These are phyloP conservation scores for Tenthredo livida DNA, from an alignment of 2,888 invertebrate species.

Conservation along the genomic window DNA sequence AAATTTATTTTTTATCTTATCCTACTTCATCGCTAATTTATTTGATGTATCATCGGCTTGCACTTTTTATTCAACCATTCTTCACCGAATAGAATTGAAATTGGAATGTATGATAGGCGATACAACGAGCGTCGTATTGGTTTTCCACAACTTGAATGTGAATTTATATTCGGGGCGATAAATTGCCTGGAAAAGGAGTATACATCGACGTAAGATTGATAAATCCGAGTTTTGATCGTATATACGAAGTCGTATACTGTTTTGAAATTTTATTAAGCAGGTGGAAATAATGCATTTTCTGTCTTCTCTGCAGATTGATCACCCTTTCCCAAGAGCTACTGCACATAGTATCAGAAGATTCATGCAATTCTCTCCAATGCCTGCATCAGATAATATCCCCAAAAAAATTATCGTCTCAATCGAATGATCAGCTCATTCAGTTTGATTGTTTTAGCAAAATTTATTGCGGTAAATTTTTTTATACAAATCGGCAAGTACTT, in stretches of 20 bases:
- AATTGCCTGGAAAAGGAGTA: neutral
- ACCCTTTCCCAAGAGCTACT: neutral
- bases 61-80: neutral
- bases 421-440: neutral
- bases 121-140: neutral
- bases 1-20: neutral
- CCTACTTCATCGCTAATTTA: neutral
- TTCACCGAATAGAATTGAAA: too few species aligned
- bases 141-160: neutral
- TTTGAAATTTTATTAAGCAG: neutral
- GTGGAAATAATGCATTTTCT: slow-evolving; percentile 11
- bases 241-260: neutral
- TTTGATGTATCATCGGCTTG: neutral
- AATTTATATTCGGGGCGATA: neutral
- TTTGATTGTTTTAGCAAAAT: neutral
- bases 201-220: neutral
- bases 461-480: neutral
- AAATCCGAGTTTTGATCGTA: neutral
- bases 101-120: neutral
- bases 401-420: neutral
- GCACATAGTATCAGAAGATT: neutral
- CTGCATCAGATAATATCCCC: neutral
- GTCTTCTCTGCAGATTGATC: neutral
- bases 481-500: neutral
- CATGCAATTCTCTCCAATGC: neutral